Evolutionary conservation across 2,113 vertebrate species (phyloP).

Genomic region (Microcebus griseorufus): DNA sequence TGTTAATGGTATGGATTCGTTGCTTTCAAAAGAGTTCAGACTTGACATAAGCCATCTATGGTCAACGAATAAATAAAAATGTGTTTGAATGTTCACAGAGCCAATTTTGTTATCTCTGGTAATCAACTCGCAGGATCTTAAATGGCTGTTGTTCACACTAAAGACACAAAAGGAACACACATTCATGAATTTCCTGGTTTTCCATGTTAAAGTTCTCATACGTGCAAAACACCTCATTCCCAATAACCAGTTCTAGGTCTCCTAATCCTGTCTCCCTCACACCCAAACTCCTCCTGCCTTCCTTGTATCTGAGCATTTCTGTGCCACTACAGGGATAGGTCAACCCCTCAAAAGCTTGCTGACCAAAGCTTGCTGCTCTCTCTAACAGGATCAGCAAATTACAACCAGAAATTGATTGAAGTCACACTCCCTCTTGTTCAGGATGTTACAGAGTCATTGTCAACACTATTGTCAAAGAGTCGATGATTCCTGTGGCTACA

Average conservation of each 20-base stretch:
- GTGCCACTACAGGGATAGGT: neutral
- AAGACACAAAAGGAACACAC: conserved; percentile 21
- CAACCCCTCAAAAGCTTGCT: neutral
- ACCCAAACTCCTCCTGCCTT: neutral
- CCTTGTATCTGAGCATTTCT: neutral
- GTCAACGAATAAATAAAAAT: neutral
- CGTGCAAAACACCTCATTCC: neutral
- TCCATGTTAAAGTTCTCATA: neutral
- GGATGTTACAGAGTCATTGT: neutral
- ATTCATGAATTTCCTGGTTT: conserved; percentile 50
- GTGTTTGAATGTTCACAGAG: neutral
- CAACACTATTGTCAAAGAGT: neutral
- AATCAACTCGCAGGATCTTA: neutral
- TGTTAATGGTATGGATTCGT: neutral
- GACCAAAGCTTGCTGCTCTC: neutral
- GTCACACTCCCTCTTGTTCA: neutral
- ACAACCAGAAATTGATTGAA: neutral
- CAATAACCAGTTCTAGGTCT: neutral
- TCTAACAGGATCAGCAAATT: neutral
- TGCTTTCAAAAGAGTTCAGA: neutral
- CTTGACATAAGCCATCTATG: neutral
- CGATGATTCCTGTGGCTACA: neutral
- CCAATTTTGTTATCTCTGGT: neutral
- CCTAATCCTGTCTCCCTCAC: neutral
- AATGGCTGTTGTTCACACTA: neutral